Evolutionary conservation across 2,113 vertebrate species (phyloP).

Genomic region (Neoarius graeffei): DNA sequence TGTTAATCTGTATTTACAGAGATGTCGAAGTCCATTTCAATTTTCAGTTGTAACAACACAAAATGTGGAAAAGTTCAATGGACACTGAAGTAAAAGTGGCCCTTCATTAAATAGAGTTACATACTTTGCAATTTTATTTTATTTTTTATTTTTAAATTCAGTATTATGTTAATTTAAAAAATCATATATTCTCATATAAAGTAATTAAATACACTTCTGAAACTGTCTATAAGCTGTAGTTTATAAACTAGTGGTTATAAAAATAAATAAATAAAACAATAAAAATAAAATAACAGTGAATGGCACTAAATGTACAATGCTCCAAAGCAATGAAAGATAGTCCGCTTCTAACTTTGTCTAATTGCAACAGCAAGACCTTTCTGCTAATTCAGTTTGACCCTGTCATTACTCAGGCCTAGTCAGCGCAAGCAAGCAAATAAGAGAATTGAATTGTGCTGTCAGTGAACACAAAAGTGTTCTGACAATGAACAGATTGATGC

Average conservation of each 20-base stretch:
- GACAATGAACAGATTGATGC: constrained; percentile 27
- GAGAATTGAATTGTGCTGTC: constrained; percentile 3
- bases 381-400: constrained; percentile 26
- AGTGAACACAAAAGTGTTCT: constrained; percentile 11
- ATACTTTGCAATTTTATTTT: not conserved
- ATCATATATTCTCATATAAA: not conserved
- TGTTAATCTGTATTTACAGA: no score
- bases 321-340: not conserved
- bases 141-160: not conserved
- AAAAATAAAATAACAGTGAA: not conserved
- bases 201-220: not conserved
- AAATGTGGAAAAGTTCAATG: not conserved
- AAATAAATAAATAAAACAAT: not conserved
- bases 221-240: not conserved
- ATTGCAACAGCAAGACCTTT: constrained; percentile 12
- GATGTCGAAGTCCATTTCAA: not conserved
- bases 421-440: not conserved
- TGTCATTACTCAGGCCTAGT: constrained; percentile 4
- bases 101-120: not conserved
- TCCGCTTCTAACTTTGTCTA: not conserved
- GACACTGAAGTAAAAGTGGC: not conserved
- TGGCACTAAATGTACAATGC: not conserved
- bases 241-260: not conserved
- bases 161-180: not conserved
- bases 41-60: not conserved